Evolutionary conservation across 2,113 vertebrate genomes (phyloP), one percentile per base, ranked within the genome.

Genomic region (Mobula birostris): DNA sequence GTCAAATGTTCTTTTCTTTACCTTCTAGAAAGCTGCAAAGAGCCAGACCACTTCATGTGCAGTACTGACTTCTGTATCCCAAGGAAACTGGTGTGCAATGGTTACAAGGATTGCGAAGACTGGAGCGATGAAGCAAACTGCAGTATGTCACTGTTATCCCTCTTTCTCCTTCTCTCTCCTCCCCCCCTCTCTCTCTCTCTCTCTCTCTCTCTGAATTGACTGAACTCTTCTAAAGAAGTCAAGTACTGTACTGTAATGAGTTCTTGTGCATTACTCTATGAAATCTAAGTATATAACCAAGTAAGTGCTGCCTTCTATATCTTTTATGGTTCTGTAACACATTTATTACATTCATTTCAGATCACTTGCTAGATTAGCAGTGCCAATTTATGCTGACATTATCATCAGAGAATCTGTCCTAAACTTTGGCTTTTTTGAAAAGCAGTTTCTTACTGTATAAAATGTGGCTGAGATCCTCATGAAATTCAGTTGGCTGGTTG

Each of bases 71-170:
- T 98, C 94, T 99, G 99, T 79, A 95, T 99, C 94, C 97, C 97
- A 3, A 96, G 96, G 95, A 99, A 98, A 94, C 96, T 99, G 85
- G 97, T 97, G 92, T 99, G 99, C 88, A 99, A 99, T 1, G 97
- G 98, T 77, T 98, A 98, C 97, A 99, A 99, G 0, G 99, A 99
- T 96, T 99, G 99, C 12, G 97, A 97, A 36, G 99, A 99, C 94
- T 99, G 99, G 99, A 99, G 98, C 11, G 99, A 99, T 6, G 98
- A 99, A 94, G 94, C 97, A 0, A 96, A 97, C 82, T 99, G 99
- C 94, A 97, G 98, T 99, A 97, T 95, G 97, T 97, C 94, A 36
- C 68, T 94, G 9, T 36, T 63, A 56, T 48, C 48, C 3, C 48
- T 48, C 1, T 4, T 1, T 48, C 48, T 4, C 48, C 3, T 4